These are phyloP conservation scores for Lepidurus apus DNA, from an alignment of 1,140 invertebrate species.

Conservation along the genomic window DNA sequence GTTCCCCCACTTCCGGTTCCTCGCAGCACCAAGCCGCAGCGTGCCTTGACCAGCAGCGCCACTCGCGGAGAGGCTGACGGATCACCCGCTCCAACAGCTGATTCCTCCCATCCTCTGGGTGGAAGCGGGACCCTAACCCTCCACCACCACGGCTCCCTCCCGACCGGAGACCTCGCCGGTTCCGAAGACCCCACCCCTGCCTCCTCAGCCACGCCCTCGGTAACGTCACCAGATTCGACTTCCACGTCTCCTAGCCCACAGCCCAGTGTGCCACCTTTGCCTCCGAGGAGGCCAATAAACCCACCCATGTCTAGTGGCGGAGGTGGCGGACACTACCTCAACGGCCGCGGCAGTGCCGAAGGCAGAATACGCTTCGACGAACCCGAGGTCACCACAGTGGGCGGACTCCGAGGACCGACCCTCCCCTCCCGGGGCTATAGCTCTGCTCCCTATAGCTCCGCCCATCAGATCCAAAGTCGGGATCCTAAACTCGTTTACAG, in stretches of 20 bases:
- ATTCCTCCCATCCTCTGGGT: conserved; percentile 38
- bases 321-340: conserved; percentile 30
- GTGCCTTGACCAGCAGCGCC: conserved; percentile 39
- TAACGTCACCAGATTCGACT: conserved; percentile 30
- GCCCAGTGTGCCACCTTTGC: conserved; percentile 31
- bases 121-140: conserved; percentile 36
- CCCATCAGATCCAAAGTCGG: neutral
- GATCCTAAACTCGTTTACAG: conserved; percentile 10
- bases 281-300: conserved; percentile 24
- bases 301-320: neutral
- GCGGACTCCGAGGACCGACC: neutral
- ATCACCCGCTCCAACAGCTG: conserved; percentile 38
- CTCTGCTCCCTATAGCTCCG: neutral
- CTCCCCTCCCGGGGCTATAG: neutral
- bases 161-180: neutral
- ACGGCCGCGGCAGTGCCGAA: conserved; percentile 37
- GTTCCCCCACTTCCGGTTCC: conserved; percentile 34
- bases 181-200: conserved; percentile 35
- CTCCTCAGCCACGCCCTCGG: conserved; percentile 32
- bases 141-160: conserved; percentile 35
- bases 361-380: conserved; percentile 35
- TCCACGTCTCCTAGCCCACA: conserved; percentile 30
- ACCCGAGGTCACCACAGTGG: neutral
- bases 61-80: conserved; percentile 38
- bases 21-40: conserved; percentile 39